These are phyloP conservation scores for Leptinotarsa rubiginosa DNA, from an alignment of 2,888 invertebrate genomes.

Conservation along the genomic window DNA sequence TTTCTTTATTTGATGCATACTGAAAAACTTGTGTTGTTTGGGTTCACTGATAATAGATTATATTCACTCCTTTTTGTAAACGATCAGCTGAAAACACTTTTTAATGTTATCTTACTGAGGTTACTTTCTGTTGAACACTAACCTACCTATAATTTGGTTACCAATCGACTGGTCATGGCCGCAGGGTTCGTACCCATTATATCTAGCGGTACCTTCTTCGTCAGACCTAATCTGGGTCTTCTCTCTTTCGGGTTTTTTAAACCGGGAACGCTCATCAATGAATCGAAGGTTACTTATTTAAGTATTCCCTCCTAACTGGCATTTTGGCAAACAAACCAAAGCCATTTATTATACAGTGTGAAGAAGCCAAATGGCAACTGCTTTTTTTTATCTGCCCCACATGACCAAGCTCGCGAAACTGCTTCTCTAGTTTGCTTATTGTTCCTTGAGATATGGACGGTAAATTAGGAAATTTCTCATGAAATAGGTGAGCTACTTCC, in stretches of 20 bases:
- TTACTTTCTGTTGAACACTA: constrained; percentile 39
- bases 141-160: constrained; percentile 42
- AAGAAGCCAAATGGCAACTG: too few species aligned
- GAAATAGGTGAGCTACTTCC: too few species aligned
- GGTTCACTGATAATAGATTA: too few species aligned
- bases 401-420: too few species aligned
- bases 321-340: constrained; percentile 38
- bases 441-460: too few species aligned
- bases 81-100: constrained; percentile 9
- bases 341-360: constrained; percentile 29
- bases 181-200: constrained; percentile 41
- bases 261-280: constrained; percentile 33
- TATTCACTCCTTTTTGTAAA: not conserved
- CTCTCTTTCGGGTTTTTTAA: constrained; percentile 12
- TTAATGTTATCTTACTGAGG: constrained; percentile 1
- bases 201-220: constrained; percentile 44
- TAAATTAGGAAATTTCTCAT: too few species aligned
- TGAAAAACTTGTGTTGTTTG: too few species aligned
- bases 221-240: constrained; percentile 40
- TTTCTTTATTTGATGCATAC: too few species aligned
- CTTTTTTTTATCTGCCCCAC: too few species aligned
- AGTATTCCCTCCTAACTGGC: constrained; percentile 9
- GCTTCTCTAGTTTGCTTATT: too few species aligned
- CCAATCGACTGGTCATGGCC: constrained; percentile 36
- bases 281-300: constrained; percentile 28